Base-by-base conservation (phyloP, 2,888 invertebrate genomes). In the Oeneis ivallda region DNA sequence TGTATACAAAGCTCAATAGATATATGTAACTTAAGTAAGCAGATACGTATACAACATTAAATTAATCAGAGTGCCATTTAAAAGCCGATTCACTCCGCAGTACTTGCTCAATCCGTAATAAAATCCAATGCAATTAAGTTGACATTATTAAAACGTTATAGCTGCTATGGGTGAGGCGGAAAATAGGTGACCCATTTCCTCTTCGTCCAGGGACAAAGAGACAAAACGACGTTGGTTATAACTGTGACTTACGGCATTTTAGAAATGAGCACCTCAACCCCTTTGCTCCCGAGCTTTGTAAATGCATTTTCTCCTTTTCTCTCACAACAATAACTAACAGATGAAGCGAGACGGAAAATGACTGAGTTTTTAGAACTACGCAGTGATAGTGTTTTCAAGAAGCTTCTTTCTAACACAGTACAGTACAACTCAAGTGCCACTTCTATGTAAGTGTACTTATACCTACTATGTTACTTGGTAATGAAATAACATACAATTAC, bases 181-280 rank as follows among this genome's bases (percentile, higher is more conserved):
- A 89, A 88, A 83, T 89, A 81, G 90, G 90, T 90, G 80, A 90
- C 90, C 89, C 83, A 90, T 89, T 87, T 89, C 84, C 82, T 81
- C 82, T 73, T 75, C 62, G 39, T 65, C 49, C 67, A 62, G 75
- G 75, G 75, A 80, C 82, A 80, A 81, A 84, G 79, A 78, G 84
- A 76, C 81, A 75, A 76, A 81, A 74, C 76, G 70, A 75, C 76
- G 78, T 74, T 73, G 74, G 68, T 76, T 79, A 76, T 75, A 78
- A 73, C 75, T 79, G 74, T 8, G 72, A 74, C 76, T 81, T 82
- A 83, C 71, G 80, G 72, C 82, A 75, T 83, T 87, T 81, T 83
- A 79, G 80, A 83, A 77, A 76, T 76, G 72, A 73, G 74, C 66
- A 73, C 70, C 73, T 72, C 78, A 82, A 79, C 84, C 87, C 86